Conservation (phyloP, 2,797 vertebrate genomes). For the Mus spretus region DNA sequence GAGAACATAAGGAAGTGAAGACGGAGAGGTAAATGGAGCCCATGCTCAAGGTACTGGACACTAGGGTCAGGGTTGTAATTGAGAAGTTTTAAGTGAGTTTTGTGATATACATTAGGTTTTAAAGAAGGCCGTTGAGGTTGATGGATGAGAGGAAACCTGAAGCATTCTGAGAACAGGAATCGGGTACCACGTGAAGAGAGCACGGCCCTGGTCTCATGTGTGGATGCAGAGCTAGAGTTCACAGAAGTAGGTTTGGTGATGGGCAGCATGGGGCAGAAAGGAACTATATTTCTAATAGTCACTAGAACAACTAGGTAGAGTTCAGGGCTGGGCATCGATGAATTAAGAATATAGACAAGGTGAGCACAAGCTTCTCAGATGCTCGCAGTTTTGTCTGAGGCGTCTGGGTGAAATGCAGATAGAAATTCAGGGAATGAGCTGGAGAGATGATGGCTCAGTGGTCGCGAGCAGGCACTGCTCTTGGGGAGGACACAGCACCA, state of each 20-base stretch:
- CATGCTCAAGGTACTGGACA: neutral
- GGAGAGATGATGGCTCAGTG: neutral
- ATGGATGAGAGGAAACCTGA: neutral
- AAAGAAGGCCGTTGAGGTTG: neutral
- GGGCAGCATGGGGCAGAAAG: neutral
- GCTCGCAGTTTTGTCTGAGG: constrained; percentile 16
- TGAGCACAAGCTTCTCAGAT: neutral
- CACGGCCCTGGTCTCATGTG: neutral
- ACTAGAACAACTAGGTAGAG: neutral
- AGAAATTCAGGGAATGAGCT: constrained; percentile 3
- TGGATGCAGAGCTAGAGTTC: neutral
- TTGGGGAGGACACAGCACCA: neutral
- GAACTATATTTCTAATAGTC: constrained; percentile 1
- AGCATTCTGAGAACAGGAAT: neutral
- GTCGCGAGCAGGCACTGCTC: neutral
- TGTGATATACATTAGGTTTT: neutral
- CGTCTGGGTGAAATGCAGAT: neutral
- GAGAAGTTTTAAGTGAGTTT: constrained; percentile 36
- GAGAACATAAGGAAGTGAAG: neutral
- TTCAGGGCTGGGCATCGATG: neutral
- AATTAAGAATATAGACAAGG: neutral
- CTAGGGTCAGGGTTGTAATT: neutral
- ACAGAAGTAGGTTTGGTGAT: neutral
- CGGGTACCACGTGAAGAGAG: neutral
- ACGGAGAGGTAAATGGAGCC: neutral